Base-by-base conservation (phyloP, 2,888 invertebrate genomes). In the Oxycera nigricornis region DNA sequence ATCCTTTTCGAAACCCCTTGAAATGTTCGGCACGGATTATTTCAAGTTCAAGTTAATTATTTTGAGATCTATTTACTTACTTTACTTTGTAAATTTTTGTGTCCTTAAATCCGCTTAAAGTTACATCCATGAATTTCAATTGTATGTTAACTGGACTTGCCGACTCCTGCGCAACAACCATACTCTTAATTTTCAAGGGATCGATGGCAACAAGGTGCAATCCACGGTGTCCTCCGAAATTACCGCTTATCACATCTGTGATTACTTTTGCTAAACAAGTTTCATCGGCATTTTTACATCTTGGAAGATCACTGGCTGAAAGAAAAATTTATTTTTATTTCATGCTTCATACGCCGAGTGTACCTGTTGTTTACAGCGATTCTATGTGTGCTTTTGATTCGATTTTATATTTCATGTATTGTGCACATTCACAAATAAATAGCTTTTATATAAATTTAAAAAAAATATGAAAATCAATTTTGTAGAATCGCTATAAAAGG, bases 121-220 rank as follows among this genome's bases (percentile, higher is more conserved):
- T 78, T 2, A 82, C 77, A 61, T 85, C 80, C 11, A 59, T 79
- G 39, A 85, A 83, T 35, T 76, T 79, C 1, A 85, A 74, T 68
- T 83, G 81, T 17, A 85, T 75, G 76, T 78, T 84, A 1, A 85
- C 83, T 0, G 85, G 82, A 78, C 85, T 83, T 2, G 78, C 77
- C 1, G 80, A 77, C 74, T 82, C 81, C 73, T 80, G 81, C 1
- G 78, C 79, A 35, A 85, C 74, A 2, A 73, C 65, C 20, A 85
- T 78, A 59, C 76, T 78, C 6, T 81, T 82, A 0, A 85, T 77
- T 6, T 76, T 80, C 62, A 85, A 75, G 0, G 85, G 85, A 79
- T 85, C 85, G 41, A 84, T 75, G 1, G 79, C 76, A 1, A 80
- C 72, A 1, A 85, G 59, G 26, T 81, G 81, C 0, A 85, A 39